Base-by-base conservation (phyloP, 2,888 invertebrate genomes). In the Caenorhabditis sp. region DNA sequence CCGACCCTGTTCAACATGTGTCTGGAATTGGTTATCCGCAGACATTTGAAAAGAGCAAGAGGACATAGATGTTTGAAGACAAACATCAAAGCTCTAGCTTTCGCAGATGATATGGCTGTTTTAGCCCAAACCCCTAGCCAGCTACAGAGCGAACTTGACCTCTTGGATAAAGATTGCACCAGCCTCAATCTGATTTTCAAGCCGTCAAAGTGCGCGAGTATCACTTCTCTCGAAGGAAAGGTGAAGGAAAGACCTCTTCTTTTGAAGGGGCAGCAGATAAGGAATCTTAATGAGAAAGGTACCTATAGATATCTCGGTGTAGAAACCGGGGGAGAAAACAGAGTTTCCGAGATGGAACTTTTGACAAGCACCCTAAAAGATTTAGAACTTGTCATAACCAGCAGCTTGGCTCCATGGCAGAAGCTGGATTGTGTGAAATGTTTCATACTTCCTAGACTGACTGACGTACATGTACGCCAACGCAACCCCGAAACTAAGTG, bases 1-100 rank as follows among this genome's bases (percentile, higher is more conserved):
- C 86, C 86, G 0, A 78, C 87, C 1, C 51, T 88, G 0, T 88
- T 89, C 71, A 87, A 88, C 68, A 68, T 89, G 5, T 77, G 79
- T 8, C 66, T 85, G 12, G 86, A 88, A 61, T 79, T 82, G 2
- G 51, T 88, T 12, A 17, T 71, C 24, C 23, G 70, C 54, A n/a
- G 62, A 12, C 62, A 62, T 27, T 26, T 57, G n/a, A n/a, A 21
- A 0, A n/a, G n/a, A 12, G 26, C 57, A 26, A 0, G 2, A 1
- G 62, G 62, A n/a, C 62, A 63, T n/a, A 49, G 31, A 19, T 37
- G 31, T n/a, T n/a, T n/a, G n/a, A n/a, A n/a, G n/a, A n/a, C n/a
- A n/a, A n/a, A n/a, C n/a, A n/a, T n/a, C n/a, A n/a, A 62, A 21
- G 19, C 62, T 8, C 26, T 76, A 8, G 76, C 76, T 0, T 76